A percentile compares a stretch with the other conserved stretches of the same genome.
Conservation (phyloP, 2,113 vertebrate genomes). For the Erythrocercus mccallii region DNA sequence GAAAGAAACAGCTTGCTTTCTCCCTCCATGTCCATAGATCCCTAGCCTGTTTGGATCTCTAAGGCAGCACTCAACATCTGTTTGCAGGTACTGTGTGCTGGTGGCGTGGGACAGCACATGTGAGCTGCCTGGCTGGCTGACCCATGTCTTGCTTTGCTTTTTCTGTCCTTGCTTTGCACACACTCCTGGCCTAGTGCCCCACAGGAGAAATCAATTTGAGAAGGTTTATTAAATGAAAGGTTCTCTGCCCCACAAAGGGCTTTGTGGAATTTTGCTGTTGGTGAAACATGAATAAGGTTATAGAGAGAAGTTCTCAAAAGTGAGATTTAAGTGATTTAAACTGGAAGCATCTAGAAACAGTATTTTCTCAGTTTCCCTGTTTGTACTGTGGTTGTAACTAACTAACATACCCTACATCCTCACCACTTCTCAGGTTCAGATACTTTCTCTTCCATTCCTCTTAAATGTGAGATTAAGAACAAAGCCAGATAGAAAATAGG, state of each 20-base stretch:
- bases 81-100: neutral
- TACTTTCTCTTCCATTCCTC: neutral
- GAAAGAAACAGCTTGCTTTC: neutral
- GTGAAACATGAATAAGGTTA: neutral
- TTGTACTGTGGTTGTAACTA: neutral
- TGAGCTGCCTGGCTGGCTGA: neutral
- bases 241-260: neutral
- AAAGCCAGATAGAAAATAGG: neutral
- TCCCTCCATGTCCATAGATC: neutral
- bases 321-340: neutral
- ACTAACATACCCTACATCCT: neutral
- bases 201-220: neutral
- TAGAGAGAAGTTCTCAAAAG: neutral
- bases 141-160: neutral
- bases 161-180: neutral
- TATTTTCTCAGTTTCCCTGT: neutral
- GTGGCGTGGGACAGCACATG: rapidly evolving
- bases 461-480: neutral
- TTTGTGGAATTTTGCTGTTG: neutral
- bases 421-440: neutral
- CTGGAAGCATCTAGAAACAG: neutral
- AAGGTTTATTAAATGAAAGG: neutral
- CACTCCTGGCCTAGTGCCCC: neutral
- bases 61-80: neutral
- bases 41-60: neutral